Conservation (phyloP, 2,113 vertebrate species). For the Pterocles orientalis region DNA sequence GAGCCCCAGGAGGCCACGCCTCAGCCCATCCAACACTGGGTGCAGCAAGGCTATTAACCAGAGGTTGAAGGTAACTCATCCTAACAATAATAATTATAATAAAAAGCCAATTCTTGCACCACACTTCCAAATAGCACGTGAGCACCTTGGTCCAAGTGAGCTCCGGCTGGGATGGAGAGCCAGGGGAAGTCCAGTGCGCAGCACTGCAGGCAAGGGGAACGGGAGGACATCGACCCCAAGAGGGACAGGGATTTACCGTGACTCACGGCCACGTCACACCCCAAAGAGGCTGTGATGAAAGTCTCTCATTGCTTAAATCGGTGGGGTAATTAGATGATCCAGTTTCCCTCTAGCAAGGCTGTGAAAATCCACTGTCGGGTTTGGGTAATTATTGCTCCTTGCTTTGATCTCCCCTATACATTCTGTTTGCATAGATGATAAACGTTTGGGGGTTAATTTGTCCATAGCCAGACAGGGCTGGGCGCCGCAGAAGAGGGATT, state of each 20-base stretch:
- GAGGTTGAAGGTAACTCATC: not conserved
- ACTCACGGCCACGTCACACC: not conserved
- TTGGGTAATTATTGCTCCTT: not conserved
- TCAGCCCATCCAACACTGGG: not conserved
- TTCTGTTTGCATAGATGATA: not conserved
- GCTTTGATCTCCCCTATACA: not conserved
- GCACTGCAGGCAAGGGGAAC: not conserved
- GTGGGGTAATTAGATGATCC: slow-evolving; percentile 32
- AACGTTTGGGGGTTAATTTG: not conserved
- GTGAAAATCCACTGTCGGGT: not conserved
- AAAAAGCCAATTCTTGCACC: not conserved
- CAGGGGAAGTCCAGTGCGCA: accelerated
- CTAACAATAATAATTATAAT: not conserved
- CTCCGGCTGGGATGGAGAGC: not conserved
- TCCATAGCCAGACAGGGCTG: not conserved
- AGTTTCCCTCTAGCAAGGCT: not conserved
- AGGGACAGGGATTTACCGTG: not conserved
- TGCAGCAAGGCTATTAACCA: not conserved
- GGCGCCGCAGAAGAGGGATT: not conserved
- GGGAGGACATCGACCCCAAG: not conserved
- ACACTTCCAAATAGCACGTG: accelerated
- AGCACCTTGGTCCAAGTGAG: accelerated
- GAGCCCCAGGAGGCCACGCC: accelerated
- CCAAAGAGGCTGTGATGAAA: slow-evolving; percentile 18
- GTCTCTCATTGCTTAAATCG: not conserved